A percentile compares a stretch with the other conserved stretches of the same genome.
Evolutionary conservation across 2,888 invertebrate species (phyloP).

Genomic region (Acanthacorydalis orientalis): DNA sequence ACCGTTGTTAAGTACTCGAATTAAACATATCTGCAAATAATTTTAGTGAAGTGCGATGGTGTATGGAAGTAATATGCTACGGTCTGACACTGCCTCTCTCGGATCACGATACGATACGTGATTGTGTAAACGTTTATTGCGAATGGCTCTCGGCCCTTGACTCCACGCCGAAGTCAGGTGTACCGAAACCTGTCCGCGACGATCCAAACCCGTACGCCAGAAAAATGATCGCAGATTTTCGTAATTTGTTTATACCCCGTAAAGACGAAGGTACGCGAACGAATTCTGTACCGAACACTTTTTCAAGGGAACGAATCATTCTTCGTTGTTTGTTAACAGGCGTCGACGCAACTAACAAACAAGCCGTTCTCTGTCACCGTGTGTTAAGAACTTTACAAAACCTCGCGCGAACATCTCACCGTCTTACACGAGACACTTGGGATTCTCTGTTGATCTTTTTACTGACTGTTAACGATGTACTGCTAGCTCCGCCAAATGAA

Average conservation of each 20-base stretch:
- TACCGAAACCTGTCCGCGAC: constrained; percentile 75
- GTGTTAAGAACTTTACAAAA: constrained; percentile 73
- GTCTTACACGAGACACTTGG: constrained; percentile 79
- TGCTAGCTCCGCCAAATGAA: constrained; percentile 81
- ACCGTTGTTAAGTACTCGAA: too few relatives aligned
- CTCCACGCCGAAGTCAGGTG: constrained; percentile 67
- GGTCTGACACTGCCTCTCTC: constrained; percentile 77
- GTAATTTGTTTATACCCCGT: constrained; percentile 86
- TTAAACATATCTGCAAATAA: too few relatives aligned
- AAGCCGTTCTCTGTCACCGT: constrained; percentile 85
- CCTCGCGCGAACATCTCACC: constrained; percentile 55
- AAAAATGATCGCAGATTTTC: constrained; percentile 81
- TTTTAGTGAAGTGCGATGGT: constrained; percentile 59
- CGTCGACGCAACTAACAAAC: constrained; percentile 77
- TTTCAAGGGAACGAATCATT: neutral
- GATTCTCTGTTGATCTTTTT: constrained; percentile 73
- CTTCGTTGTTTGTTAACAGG: constrained; percentile 30
- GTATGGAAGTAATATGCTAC: constrained; percentile 75
- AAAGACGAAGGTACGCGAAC: constrained; percentile 69
- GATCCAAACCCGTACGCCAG: constrained; percentile 82
- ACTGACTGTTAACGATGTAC: constrained; percentile 76
- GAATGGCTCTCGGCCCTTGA: constrained; percentile 88
- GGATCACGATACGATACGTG: constrained; percentile 87
- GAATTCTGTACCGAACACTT: neutral
- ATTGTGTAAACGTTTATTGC: constrained; percentile 92